These are phyloP conservation scores for Oncorhynchus nerka DNA, from an alignment of 2,113 vertebrate species.

Conservation along the genomic window DNA sequence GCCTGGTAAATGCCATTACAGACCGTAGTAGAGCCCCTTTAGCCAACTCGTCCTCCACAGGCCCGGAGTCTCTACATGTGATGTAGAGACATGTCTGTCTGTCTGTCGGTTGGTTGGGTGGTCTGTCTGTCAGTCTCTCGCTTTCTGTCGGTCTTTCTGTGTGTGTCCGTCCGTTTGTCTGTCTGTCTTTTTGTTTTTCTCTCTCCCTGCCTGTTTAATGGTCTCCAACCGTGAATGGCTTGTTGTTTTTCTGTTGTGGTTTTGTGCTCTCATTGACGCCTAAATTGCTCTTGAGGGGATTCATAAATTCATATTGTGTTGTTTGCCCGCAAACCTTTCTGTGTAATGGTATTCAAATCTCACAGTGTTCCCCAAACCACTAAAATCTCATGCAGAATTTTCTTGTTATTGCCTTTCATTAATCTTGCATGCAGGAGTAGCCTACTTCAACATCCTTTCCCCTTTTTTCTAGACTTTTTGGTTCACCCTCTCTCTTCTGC, in stretches of 20 bases:
- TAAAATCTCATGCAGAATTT: conserved; percentile 25
- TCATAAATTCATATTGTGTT: not conserved
- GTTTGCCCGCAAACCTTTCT: conserved; percentile 16
- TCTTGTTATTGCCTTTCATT: conserved; percentile 56
- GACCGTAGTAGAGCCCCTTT: not conserved
- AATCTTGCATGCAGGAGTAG: conserved; percentile 51
- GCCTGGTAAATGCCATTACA: conserved; percentile 10
- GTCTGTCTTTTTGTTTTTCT: not conserved
- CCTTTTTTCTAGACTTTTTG: not conserved
- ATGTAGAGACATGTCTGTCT: not conserved
- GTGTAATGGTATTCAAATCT: conserved; percentile 20
- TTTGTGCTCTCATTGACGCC: not conserved
- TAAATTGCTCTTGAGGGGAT: too few species aligned
- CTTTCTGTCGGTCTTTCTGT: too few species aligned
- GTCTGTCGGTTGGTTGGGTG: conserved; percentile 4
- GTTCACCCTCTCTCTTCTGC: conserved; percentile 2
- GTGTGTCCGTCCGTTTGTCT: not conserved
- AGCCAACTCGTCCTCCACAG: not conserved
- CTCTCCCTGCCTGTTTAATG: not conserved
- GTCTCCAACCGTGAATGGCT: not conserved
- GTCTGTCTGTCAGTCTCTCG: not conserved
- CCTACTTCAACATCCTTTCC: conserved; percentile 20
- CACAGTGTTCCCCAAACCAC: conserved; percentile 4
- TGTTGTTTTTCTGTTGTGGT: not conserved
- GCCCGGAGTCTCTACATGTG: not conserved